phyloP scores from a whole-genome alignment of 2,888 invertebrate genomes.

The Hypercompe scribonia region DNA sequence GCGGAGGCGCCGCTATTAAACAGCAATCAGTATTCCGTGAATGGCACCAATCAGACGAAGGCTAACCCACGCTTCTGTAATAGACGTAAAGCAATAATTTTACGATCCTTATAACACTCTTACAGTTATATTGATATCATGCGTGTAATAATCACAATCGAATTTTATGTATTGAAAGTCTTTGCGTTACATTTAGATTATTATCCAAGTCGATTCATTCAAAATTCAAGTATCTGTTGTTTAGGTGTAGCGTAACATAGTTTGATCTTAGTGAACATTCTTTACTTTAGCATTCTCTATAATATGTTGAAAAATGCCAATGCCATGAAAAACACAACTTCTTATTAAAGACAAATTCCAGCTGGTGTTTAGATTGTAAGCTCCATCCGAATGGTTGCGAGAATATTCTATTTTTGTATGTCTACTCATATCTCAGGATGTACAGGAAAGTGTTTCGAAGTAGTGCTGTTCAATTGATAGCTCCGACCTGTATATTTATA shows the following conservation, averaged over 20 bases:
- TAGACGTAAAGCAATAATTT: conserved; percentile 51
- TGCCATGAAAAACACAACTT: neutral
- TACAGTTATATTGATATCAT: conserved; percentile 43
- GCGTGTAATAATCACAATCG: conserved; percentile 31
- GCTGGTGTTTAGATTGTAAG: neutral
- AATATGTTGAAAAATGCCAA: conserved; percentile 29
- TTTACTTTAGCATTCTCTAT: conserved; percentile 25
- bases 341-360: neutral
- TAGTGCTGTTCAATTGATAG: neutral
- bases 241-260: conserved; percentile 20
- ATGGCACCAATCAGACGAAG: conserved; percentile 49
- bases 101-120: conserved; percentile 46
- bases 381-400: neutral
- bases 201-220: conserved; percentile 19
- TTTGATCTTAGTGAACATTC: conserved; percentile 29
- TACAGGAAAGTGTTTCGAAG: neutral
- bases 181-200: conserved; percentile 33
- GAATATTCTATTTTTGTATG: neutral
- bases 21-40: conserved; percentile 51
- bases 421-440: neutral
- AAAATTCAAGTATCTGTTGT: conserved; percentile 33
- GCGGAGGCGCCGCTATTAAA: conserved; percentile 43
- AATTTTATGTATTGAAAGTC: conserved; percentile 20
- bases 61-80: conserved; percentile 39
- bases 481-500: too few species aligned